Evolutionary conservation across 2,797 vertebrate species (phyloP), one percentile per base, ranked within the genome.

Genomic region (Paguma larvata): DNA sequence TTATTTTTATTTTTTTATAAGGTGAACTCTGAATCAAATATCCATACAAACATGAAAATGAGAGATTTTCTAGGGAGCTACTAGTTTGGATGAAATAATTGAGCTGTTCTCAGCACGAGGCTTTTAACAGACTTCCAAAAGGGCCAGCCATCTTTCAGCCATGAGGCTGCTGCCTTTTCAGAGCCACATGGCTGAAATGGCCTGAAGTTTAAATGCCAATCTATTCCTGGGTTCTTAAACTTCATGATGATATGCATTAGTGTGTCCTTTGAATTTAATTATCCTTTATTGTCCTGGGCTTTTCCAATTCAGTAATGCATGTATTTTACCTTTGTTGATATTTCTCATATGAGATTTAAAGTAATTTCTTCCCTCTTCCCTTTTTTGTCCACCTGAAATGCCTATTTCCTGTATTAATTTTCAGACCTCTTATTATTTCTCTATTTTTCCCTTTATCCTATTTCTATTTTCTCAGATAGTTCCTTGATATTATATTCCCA

Each of bases 291-390:
- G 13, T 65, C 34, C 38, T 77, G 34, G 32, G 48, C 2, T 86
- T 83, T 89, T 86, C 46, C 13, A 86, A 67, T 68, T 94, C 83
- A 93, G 25, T 93, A 88, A 87, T 84, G 10, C 4, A 46, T 84
- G 9, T 44, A 18, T n/a, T 87, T 82, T 95, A 85, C 51, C 53
- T 79, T 41, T 72, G 46, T 21, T 25, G 65, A 77, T 70, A 53
- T 65, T 86, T 86, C 3, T 92, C 62, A 30, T 46, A 63, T 92
- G 3, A 38, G 38, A 38, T 38, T 38, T 25, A 41, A 89, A 93
- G 32, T 56, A 51, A n/a, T 82, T 85, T 34, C n/a, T n/a, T 44
- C 27, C 48, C 2, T 91, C 78, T 72, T n/a, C 53, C 44, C 30
- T 62, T 93, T 91, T 59, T 59, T 85, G 25, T 85, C 23, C 9